Conservation (phyloP, 2,888 invertebrate species). For the Diloba caeruleocephala region DNA sequence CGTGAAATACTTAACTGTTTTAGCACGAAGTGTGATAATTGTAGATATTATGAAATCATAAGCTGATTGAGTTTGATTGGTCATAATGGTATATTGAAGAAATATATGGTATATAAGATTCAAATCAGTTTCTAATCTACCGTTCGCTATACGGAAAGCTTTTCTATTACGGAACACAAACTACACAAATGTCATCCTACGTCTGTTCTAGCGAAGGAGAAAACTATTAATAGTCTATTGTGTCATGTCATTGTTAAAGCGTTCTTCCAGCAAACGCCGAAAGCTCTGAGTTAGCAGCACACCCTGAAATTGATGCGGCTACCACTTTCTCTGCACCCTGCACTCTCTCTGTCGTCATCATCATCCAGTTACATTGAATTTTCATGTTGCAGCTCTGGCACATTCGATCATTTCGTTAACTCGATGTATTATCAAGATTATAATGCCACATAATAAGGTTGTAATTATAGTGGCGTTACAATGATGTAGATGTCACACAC, state of each 20-base stretch:
- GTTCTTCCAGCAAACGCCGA: slow-evolving; percentile 8
- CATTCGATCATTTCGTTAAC: slow-evolving; percentile 28
- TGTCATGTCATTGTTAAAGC: background rate
- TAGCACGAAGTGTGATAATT: too few species aligned
- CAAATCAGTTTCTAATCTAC: too few species aligned
- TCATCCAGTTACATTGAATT: slow-evolving; percentile 25
- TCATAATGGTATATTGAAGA: too few species aligned
- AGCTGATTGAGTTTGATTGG: too few species aligned
- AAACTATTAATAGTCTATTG: background rate
- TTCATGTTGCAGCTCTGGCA: slow-evolving; percentile 17
- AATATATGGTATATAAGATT: too few species aligned
- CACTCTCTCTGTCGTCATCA: slow-evolving; percentile 15
- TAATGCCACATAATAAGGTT: slow-evolving; percentile 51
- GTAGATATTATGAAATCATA: too few species aligned
- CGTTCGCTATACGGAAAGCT: too few species aligned
- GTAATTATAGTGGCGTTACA: slow-evolving; percentile 40
- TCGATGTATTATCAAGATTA: slow-evolving; percentile 29
- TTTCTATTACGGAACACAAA: too few species aligned
- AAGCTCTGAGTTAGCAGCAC: slow-evolving; percentile 5
- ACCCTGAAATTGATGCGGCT: slow-evolving; percentile 9
- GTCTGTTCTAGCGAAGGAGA: background rate
- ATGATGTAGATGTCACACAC: slow-evolving; percentile 19
- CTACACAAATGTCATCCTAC: too few species aligned
- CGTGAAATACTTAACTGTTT: too few species aligned
- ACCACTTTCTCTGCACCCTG: slow-evolving; percentile 32